Percentiles rank a stretch among this genome's conserved stretches.
Conservation (phyloP, 2,797 vertebrate species). For the Phrynocephalus vlangalii region DNA sequence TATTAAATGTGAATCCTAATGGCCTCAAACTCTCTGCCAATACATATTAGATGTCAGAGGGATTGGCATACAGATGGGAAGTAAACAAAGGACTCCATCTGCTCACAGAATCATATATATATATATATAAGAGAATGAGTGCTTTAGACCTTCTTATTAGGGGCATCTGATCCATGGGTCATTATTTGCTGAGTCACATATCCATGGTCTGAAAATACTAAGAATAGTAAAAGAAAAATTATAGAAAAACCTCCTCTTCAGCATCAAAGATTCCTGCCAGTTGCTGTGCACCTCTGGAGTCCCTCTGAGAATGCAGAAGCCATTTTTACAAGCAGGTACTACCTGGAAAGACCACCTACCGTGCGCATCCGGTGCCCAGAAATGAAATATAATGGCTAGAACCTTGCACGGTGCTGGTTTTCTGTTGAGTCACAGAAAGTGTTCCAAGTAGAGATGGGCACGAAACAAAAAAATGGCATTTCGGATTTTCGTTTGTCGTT, state of each 20-base stretch:
- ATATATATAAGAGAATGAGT: neutral
- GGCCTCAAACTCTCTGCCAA: constrained; percentile 29
- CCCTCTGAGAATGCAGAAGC: no score
- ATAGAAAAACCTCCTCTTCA: no score
- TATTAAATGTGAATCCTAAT: constrained; percentile 50
- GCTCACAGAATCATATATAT: neutral
- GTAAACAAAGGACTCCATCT: neutral
- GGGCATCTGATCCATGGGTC: no score
- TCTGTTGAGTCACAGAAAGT: neutral
- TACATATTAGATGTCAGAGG: constrained; percentile 13
- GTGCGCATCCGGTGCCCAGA: neutral
- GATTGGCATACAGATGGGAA: constrained; percentile 5
- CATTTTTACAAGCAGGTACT: neutral
- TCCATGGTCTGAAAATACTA: no score
- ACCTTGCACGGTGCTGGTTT: neutral
- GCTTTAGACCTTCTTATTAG: neutral
- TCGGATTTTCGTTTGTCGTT: no score
- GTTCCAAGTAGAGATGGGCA: no score
- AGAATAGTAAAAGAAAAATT: no score
- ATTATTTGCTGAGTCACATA: no score
- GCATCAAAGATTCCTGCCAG: no score
- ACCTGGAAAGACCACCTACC: no score
- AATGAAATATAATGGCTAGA: neutral
- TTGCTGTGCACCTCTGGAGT: no score
- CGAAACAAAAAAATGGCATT: no score